These are phyloP conservation scores for Pristiophorus japonicus DNA, from an alignment of 2,113 vertebrate genomes.

Conservation along the genomic window DNA sequence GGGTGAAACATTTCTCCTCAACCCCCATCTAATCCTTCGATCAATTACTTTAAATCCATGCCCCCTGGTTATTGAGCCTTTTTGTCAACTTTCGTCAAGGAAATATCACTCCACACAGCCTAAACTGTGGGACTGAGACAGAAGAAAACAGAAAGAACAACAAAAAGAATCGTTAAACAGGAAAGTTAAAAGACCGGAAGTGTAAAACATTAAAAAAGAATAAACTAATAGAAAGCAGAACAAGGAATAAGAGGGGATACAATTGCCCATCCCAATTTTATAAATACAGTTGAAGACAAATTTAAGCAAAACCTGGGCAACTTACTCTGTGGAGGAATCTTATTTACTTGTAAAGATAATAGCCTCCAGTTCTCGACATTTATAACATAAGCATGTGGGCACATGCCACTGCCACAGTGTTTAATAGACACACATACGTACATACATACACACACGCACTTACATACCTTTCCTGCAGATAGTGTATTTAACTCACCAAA, in stretches of 20 bases:
- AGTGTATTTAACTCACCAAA: constrained; percentile 29
- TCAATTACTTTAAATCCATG: no score
- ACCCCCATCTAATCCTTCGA: no score
- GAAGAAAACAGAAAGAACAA: background rate
- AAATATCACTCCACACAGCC: no score
- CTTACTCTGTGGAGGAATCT: constrained; percentile 13
- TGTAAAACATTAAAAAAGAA: background rate
- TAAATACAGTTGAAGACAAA: background rate
- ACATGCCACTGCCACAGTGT: constrained; percentile 1
- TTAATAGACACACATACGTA: background rate
- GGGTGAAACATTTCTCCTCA: no score
- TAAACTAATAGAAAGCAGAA: background rate
- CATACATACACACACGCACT: background rate
- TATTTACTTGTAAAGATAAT: constrained; percentile 16
- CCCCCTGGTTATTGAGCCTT: no score
- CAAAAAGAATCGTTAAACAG: background rate
- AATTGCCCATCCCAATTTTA: background rate
- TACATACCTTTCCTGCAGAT: background rate
- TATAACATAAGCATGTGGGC: background rate
- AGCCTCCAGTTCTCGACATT: constrained; percentile 16
- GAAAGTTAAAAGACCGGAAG: background rate
- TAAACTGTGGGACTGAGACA: background rate
- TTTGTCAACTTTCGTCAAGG: background rate
- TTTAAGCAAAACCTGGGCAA: background rate
- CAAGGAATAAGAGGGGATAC: background rate